Base-by-base conservation (phyloP, 1,140 invertebrate species). In the Papilio polyxenes region DNA sequence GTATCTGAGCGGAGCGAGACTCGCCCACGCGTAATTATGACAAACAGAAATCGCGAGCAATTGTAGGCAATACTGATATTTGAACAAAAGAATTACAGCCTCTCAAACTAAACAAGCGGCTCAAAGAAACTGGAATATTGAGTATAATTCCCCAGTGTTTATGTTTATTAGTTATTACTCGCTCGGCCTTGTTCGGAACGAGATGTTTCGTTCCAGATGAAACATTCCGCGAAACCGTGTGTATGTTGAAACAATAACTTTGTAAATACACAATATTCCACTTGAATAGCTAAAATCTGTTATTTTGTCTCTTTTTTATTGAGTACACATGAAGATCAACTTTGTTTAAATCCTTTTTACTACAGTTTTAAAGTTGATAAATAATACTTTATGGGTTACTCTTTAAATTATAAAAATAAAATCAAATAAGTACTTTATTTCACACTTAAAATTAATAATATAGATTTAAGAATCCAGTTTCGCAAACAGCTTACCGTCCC, bases 101-200 rank as follows among this genome's bases (percentile, higher is more conserved):
- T 49, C 44, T 75, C 40, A 75, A 75, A 75, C 74, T 75, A 75
- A 75, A 74, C 69, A 44, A 75, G 74, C n/a, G 37, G 40, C 74
- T 75, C 44, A 49, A 75, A 44, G 37, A 48, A 75, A 75, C 74
- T 51, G 74, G 40, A 75, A 75, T 75, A 75, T 75, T 75, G 74
- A 75, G 74, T 75, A 17, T 75, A 20, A 75, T 49, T 75, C 40
- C 44, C 74, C n/a, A 49, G 74, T 51, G 40, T 44, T 48, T n/a
- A n/a, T n/a, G n/a, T n/a, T 75, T 75, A 75, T 75, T 75, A 75
- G 74, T 75, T 75, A 75, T 75, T 75, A 75, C 44, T n/a, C n/a
- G n/a, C 17, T n/a, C 44, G 74, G 48, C 48, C 74, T 75, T 75
- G 74, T 75, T 20, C n/a, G n/a, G 44, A 75, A 49, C 74, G 74